phyloP scores from a whole-genome alignment of 2,113 vertebrate genomes.

The Pseudorectes ferrugineus region DNA sequence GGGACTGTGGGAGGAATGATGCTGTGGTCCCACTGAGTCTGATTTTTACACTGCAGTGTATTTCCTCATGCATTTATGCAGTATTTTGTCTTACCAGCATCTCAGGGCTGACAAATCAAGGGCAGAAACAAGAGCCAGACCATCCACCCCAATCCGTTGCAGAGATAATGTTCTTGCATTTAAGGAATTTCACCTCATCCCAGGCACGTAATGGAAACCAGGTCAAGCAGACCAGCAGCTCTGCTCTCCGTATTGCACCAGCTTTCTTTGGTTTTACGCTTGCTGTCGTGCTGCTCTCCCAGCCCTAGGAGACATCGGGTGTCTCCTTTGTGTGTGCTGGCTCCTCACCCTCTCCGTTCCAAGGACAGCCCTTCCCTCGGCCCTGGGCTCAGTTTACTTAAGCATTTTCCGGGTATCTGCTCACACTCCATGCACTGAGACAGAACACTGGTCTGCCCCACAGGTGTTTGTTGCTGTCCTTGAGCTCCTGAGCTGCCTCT shows the following conservation, averaged over 20 bases:
- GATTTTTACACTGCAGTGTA: neutral
- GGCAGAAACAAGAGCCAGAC: neutral
- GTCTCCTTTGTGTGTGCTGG: rapidly evolving
- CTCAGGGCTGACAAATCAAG: neutral
- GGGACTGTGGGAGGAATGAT: neutral
- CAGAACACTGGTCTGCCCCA: neutral
- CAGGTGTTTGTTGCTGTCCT: neutral
- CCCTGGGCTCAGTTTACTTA: neutral
- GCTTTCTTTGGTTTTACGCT: neutral
- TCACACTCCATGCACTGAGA: rapidly evolving
- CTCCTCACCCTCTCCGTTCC: neutral
- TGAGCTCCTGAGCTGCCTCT: neutral
- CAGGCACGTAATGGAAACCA: neutral
- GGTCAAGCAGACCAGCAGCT: neutral
- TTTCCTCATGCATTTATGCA: neutral
- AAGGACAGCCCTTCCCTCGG: neutral
- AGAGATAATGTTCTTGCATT: neutral
- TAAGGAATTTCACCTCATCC: neutral
- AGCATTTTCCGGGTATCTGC: neutral
- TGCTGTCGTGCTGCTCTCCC: neutral
- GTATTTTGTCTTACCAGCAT: neutral
- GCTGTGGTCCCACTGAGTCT: neutral
- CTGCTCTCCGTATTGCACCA: neutral
- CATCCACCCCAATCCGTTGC: neutral
- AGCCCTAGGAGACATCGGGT: rapidly evolving